These are phyloP conservation scores for Parnassius apollo DNA, from an alignment of 2,888 invertebrate species.

Conservation along the genomic window DNA sequence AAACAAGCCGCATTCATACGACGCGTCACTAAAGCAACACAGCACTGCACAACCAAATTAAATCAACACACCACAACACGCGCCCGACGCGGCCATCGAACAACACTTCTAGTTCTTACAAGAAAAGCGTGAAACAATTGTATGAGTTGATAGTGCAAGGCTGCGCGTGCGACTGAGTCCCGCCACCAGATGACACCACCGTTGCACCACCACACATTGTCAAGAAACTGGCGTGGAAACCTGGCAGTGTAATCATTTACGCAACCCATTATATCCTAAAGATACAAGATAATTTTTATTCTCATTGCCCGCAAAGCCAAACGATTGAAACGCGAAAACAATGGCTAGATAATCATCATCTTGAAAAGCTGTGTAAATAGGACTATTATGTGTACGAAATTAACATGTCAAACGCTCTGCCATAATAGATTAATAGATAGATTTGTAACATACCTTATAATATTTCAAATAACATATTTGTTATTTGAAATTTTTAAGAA, in stretches of 20 bases:
- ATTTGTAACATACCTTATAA: too few species aligned
- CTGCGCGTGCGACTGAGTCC: slow-evolving; percentile 66
- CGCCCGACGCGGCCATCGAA: slow-evolving; percentile 19
- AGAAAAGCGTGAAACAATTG: slow-evolving; percentile 46
- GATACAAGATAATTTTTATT: slow-evolving; percentile 64
- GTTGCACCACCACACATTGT: slow-evolving; percentile 76
- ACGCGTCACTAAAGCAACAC: slow-evolving; percentile 19
- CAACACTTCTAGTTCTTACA: slow-evolving; percentile 30
- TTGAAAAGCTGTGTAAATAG: slow-evolving; percentile 12
- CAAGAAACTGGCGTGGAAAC: slow-evolving; percentile 72
- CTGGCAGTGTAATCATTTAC: slow-evolving; percentile 59
- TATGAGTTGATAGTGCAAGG: slow-evolving; percentile 63
- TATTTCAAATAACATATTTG: too few species aligned
- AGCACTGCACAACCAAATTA: slow-evolving; percentile 29
- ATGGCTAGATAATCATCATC: slow-evolving; percentile 25
- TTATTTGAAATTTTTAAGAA: too few species aligned
- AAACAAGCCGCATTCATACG: slow-evolving; percentile 44
- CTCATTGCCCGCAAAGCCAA: slow-evolving; percentile 48
- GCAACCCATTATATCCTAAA: slow-evolving; percentile 71
- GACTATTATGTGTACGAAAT: slow-evolving; percentile 18
- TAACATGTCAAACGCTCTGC: background rate
- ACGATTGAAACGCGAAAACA: slow-evolving; percentile 31
- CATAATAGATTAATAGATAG: too few species aligned
- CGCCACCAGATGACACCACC: slow-evolving; percentile 52
- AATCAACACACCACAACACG: slow-evolving; percentile 29